Evolutionary conservation across 2,113 vertebrate species (phyloP).

Genomic region (Sterrhoptilus dennistouni): DNA sequence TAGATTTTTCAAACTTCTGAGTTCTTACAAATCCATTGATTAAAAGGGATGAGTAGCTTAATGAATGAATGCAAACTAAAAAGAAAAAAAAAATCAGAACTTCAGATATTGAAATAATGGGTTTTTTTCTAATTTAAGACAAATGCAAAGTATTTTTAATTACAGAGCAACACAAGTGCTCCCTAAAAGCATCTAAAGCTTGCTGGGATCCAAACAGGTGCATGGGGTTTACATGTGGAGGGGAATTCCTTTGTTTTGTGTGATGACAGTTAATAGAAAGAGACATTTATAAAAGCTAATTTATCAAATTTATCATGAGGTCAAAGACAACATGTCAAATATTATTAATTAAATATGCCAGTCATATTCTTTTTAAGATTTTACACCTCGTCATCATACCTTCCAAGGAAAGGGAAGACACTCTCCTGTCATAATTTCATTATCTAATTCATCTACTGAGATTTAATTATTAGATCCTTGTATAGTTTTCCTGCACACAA

Average conservation of each 20-base stretch:
- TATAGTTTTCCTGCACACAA: neutral
- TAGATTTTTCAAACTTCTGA: neutral
- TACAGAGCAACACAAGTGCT: neutral
- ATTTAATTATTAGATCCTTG: neutral
- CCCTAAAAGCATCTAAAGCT: neutral
- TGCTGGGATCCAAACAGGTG: neutral
- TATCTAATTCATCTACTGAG: neutral
- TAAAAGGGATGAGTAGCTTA: neutral
- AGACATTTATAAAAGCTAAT: neutral
- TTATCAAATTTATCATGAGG: neutral
- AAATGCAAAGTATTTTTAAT: neutral
- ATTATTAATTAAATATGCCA: neutral
- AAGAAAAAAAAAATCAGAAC: neutral
- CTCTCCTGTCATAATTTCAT: neutral
- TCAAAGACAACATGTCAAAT: neutral
- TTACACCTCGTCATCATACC: neutral
- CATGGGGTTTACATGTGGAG: rapidly evolving
- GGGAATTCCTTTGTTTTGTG: neutral
- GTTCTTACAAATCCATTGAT: neutral
- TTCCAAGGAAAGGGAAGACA: neutral
- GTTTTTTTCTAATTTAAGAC: neutral
- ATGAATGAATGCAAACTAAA: neutral
- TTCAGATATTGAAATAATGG: neutral
- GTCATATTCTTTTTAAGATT: neutral
- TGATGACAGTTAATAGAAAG: neutral